Conservation (phyloP, 2,888 invertebrate genomes). For the Gastracanthus pulcherrimus region DNA sequence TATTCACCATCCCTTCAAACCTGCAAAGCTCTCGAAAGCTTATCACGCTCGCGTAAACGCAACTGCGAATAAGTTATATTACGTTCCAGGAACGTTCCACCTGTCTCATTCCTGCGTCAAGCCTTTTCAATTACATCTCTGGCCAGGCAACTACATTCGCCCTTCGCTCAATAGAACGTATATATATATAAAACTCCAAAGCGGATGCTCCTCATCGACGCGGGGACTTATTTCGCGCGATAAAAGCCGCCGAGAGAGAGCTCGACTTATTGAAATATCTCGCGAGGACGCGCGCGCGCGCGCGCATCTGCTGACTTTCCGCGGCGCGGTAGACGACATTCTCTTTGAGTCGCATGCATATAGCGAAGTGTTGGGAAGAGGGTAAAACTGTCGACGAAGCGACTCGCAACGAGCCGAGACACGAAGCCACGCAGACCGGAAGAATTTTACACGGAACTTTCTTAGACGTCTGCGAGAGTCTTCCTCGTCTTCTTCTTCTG, state of each 20-base stretch:
- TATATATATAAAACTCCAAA: not conserved
- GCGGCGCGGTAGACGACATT: not conserved
- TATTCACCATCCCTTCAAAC: no score
- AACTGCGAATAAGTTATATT: no score
- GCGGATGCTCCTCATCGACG: not conserved
- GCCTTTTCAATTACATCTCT: no score
- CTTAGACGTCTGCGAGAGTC: slow-evolving; percentile 30
- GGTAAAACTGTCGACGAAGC: not conserved
- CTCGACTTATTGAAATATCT: slow-evolving; percentile 41
- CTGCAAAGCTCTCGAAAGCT: no score
- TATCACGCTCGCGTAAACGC: no score
- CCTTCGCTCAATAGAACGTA: not conserved
- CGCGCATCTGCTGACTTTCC: not conserved
- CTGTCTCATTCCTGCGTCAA: no score
- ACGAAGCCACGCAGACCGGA: slow-evolving; percentile 58
- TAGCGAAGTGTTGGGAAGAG: slow-evolving; percentile 14
- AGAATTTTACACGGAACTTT: slow-evolving; percentile 65
- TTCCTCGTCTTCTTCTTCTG: slow-evolving; percentile 6
- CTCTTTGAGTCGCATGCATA: slow-evolving; percentile 6
- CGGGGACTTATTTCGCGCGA: slow-evolving; percentile 20
- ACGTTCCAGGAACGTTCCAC: no score
- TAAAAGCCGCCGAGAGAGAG: slow-evolving; percentile 17
- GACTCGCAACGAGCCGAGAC: slow-evolving; percentile 39
- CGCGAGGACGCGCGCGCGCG: not conserved
- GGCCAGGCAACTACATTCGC: no score